Base-by-base conservation (phyloP, 2,113 vertebrate species). In the Dunckerocampus dactyliophorus region DNA sequence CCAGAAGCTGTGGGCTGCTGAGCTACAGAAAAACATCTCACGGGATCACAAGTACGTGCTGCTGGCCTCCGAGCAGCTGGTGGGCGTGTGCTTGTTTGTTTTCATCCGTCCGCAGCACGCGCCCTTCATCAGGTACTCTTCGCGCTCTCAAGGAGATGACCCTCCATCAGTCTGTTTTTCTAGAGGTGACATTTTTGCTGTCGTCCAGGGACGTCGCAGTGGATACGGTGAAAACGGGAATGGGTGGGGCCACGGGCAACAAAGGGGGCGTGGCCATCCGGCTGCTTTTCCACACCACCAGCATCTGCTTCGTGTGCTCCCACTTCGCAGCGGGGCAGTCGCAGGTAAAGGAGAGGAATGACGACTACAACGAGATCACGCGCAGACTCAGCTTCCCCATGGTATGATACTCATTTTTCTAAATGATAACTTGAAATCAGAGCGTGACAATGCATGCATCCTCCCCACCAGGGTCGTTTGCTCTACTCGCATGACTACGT, bases 161-260 rank as follows among this genome's bases (percentile, higher is more conserved):
- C 1, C 54, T 4, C 15, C 1, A 11, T 19, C 1, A 1, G 11
- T 8, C 55, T 8, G 13, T 43, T 59, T 9, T 17, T 8, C 14
- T 4, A 51, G 14, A 42, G 42, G 14, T 17, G 12, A 1, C 0
- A 13, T 42, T 6, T 16, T 9, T 34, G 52, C 6, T 13, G 6
- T 21, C 13, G 59, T 52, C 5, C 76, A 99, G 97, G 87, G 96
- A 99, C 58, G 95, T 99, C 45, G 96, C 96, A 0, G 95, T 99
- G 0, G 96, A 99, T 67, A 97, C 94, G 2, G 97, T 99, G 34
- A 99, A 99, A 91, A 99, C 96, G 1, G 97, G 96, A 48, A 99
- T 99, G 97, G 97, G 97, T 37, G 97, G 97, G n/a, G 97, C 96
- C 37, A 95, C 96, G 12, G 97, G 97, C 43, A 99, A 99, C 71